Evolutionary conservation across 2,888 invertebrate genomes (phyloP).

Genomic region (Drosophila percnosoma): DNA sequence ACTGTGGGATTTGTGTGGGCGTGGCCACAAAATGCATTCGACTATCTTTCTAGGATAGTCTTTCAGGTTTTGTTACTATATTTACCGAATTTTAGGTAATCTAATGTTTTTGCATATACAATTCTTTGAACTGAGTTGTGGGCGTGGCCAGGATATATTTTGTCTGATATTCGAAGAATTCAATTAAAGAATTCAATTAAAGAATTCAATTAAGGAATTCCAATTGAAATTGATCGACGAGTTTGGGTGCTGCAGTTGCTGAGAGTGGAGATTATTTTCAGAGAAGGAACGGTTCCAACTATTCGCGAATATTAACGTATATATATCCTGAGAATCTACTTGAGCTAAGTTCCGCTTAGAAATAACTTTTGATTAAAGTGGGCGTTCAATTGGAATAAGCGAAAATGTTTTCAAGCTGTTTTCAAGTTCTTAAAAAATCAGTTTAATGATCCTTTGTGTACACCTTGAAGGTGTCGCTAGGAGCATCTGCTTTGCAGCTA

Average conservation of each 20-base stretch:
- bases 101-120: background rate
- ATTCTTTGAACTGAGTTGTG: background rate
- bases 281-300: background rate
- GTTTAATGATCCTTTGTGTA: background rate
- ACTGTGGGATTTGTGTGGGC: background rate
- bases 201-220: background rate
- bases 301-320: background rate
- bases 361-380: background rate
- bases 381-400: background rate
- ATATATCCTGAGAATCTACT: too few relatives aligned
- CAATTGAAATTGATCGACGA: background rate
- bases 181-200: background rate
- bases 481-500: background rate
- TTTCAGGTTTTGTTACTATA: background rate
- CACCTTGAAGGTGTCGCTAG: background rate
- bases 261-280: too few relatives aligned
- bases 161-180: background rate
- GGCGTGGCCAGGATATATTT: background rate
- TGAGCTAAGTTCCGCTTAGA: too few relatives aligned
- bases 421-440: background rate
- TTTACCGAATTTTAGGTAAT: background rate
- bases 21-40: background rate
- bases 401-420: background rate
- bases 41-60: background rate
- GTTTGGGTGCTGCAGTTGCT: too few relatives aligned